Evolutionary conservation across 2,888 invertebrate species (phyloP), one percentile per base, ranked within the genome.

Genomic region (Cephus runcator): DNA sequence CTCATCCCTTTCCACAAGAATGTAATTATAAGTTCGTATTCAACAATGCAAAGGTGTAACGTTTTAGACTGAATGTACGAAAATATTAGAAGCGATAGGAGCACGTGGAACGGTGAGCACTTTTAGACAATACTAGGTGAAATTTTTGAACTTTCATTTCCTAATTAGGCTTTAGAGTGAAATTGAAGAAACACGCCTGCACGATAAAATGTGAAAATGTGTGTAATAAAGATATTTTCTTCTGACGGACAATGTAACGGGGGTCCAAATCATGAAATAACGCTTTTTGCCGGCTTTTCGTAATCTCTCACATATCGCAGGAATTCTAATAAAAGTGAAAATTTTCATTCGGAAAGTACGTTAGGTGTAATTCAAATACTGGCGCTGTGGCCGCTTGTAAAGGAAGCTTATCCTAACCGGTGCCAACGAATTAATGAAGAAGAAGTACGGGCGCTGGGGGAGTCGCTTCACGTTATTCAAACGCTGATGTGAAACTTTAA

Each of bases 81-180:
- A 84, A 56, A 79, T 79, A 80, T 77, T 74, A 69, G 75, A 74
- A 79, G 75, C 79, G 79, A 76, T 40, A 78, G 75, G 77, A 79
- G 77, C 71, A 76, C 77, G 80, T 84, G 81, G 76, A 80, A 79
- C 77, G 69, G 78, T 76, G 81, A 79, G 84, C 87, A 88, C 85
- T 84, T 84, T 86, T 89, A 89, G 90, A 90, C 90, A 90, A 90
- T 90, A 90, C 88, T 84, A 85, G 85, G 80, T 56, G 81, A 78
- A 79, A 81, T 86, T 85, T 75, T 83, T 83, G 81, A 81, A 73
- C 76, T 83, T 83, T 86, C 79, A 82, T 82, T 85, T 86, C 71
- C 77, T 80, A 75, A 83, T 83, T 82, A 75, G 78, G 75, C 75
- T 81, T 82, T 83, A 71, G 80, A 69, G 77, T 73, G 69, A 79